Evolutionary conservation across 2,888 invertebrate genomes (phyloP).

Genomic region (Yponomeuta sedellus): DNA sequence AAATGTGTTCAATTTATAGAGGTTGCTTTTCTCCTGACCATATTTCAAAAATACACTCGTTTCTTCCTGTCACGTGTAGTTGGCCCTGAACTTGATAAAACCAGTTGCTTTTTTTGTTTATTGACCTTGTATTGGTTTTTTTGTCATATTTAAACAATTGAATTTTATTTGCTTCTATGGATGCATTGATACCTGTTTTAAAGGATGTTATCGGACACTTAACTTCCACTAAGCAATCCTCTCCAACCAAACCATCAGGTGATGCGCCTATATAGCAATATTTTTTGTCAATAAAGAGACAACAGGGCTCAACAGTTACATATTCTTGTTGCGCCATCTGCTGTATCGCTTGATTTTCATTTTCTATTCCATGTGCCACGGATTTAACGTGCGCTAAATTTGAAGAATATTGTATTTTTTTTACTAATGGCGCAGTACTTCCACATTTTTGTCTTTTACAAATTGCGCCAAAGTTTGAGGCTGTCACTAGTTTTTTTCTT

Average conservation of each 20-base stretch:
- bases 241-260: constrained; percentile 18
- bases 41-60: constrained; percentile 19
- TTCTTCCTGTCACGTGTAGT: constrained; percentile 18
- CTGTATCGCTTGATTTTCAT: constrained; percentile 20
- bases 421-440: constrained; percentile 18
- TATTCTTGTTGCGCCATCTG: constrained; percentile 16
- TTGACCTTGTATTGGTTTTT: constrained; percentile 16
- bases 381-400: constrained; percentile 16
- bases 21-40: constrained; percentile 19
- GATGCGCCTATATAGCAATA: constrained; percentile 20
- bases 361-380: constrained; percentile 21
- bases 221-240: constrained; percentile 18
- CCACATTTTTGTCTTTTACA: constrained; percentile 16
- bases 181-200: constrained; percentile 17
- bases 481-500: constrained; percentile 21
- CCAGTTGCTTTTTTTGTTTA: too few species aligned
- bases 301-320: constrained; percentile 16
- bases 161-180: constrained; percentile 17
- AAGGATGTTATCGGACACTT: constrained; percentile 19
- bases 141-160: constrained; percentile 16
- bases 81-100: constrained; percentile 22
- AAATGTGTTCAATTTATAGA: constrained; percentile 14
- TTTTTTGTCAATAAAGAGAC: constrained; percentile 19
- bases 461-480: constrained; percentile 18
- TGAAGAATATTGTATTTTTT: constrained; percentile 17